Percentiles rank a stretch among this genome's conserved stretches.
These are phyloP conservation scores for Colletes latitarsis DNA, from an alignment of 1,140 invertebrate species.

Conservation along the genomic window DNA sequence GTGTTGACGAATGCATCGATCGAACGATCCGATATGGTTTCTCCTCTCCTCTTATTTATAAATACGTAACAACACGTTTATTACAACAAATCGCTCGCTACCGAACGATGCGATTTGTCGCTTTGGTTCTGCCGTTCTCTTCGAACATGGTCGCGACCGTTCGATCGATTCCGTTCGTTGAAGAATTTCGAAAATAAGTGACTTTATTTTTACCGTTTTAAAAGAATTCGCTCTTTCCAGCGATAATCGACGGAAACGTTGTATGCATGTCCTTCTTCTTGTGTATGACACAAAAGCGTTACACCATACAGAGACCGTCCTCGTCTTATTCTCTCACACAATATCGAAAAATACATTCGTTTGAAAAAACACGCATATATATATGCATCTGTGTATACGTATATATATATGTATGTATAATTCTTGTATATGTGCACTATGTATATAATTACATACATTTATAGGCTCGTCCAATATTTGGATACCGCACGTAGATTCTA, in stretches of 20 bases:
- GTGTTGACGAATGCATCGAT: not conserved
- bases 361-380: slow-evolving; percentile 57
- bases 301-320: slow-evolving; percentile 15
- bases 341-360: slow-evolving; percentile 77
- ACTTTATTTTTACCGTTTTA: not conserved
- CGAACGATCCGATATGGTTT: slow-evolving; percentile 4
- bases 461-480: slow-evolving; percentile 66
- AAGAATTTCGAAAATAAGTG: not conserved
- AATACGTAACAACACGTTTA: slow-evolving; percentile 6
- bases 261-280: not conserved
- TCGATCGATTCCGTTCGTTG: slow-evolving; percentile 3
- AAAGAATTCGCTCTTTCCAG: not conserved
- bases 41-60: not conserved
- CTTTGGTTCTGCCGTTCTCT: slow-evolving; percentile 13
- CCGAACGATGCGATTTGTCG: not conserved
- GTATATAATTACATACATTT: slow-evolving; percentile 60
- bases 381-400: slow-evolving; percentile 36
- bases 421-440: slow-evolving; percentile 48
- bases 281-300: slow-evolving; percentile 29
- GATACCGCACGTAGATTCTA: slow-evolving; percentile 33
- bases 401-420: slow-evolving; percentile 49
- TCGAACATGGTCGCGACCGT: no score
- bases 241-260: slow-evolving; percentile 1
- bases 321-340: slow-evolving; percentile 45
- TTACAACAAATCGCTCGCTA: not conserved